These are phyloP conservation scores for Palloptera scutellata DNA, from an alignment of 2,888 invertebrate species.

Conservation along the genomic window DNA sequence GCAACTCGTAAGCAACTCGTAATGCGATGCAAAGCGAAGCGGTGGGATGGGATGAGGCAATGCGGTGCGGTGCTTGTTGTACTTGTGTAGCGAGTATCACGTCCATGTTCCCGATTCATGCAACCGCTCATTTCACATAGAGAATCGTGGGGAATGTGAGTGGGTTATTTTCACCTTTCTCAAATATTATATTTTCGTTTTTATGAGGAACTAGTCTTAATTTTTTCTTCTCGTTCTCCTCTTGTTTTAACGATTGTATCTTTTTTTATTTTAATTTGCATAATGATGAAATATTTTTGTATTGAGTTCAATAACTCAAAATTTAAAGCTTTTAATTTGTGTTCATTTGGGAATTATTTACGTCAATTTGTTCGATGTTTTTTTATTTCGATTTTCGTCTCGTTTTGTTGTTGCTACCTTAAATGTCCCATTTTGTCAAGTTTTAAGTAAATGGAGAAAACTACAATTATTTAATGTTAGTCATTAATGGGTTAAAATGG, in stretches of 20 bases:
- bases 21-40: constrained; percentile 3
- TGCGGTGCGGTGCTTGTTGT: not conserved
- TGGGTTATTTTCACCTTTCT: not conserved
- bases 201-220: not conserved
- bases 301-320: constrained; percentile 12
- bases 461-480: too few species aligned
- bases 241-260: not conserved
- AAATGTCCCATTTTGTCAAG: too few species aligned
- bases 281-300: constrained; percentile 18
- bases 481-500: too few species aligned
- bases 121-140: too few species aligned
- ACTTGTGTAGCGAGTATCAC: too few species aligned
- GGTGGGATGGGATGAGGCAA: not conserved
- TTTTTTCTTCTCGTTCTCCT: not conserved
- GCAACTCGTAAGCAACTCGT: not conserved
- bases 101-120: too few species aligned
- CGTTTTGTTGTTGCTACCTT: too few species aligned
- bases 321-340: constrained; percentile 8
- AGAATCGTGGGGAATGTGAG: constrained; percentile 9
- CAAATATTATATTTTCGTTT: not conserved
- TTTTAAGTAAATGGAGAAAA: too few species aligned
- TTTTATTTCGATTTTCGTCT: not conserved
- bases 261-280: constrained; percentile 7
- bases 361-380: not conserved
- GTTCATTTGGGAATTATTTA: constrained; percentile 2